Conservation (phyloP, 2,113 vertebrate genomes). For the Accipiter cooperii region DNA sequence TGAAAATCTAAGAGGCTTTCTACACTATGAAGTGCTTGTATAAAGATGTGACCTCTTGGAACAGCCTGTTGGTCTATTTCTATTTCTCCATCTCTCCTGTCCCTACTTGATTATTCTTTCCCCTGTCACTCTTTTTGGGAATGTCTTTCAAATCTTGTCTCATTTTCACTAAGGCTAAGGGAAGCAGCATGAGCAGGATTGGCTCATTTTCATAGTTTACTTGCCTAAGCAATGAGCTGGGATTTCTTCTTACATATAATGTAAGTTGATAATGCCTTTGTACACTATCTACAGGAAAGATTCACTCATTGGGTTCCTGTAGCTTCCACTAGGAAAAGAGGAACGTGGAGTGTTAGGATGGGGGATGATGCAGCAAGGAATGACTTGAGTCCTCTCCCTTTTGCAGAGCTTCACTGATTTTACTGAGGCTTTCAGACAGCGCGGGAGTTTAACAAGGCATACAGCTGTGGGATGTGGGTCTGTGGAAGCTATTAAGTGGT, state of each 20-base stretch:
- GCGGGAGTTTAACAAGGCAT: not conserved
- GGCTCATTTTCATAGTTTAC: not conserved
- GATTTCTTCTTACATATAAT: not conserved
- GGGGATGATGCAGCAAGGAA: not conserved
- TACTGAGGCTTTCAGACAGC: not conserved
- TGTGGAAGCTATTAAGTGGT: not conserved
- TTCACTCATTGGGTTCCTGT: not conserved
- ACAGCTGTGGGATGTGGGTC: not conserved
- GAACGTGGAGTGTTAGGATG: not conserved
- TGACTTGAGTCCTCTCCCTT: not conserved
- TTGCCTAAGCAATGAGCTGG: not conserved
- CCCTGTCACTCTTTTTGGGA: not conserved
- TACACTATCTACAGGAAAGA: not conserved
- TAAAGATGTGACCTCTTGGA: not conserved
- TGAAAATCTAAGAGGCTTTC: not conserved
- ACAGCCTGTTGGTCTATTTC: not conserved
- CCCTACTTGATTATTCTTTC: not conserved
- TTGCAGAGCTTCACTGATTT: not conserved
- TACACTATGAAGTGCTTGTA: not conserved
- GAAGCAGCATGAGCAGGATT: not conserved
- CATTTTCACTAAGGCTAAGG: not conserved
- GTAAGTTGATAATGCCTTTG: not conserved
- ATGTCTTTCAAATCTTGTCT: not conserved
- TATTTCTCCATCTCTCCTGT: not conserved
- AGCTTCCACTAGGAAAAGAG: not conserved